Evolutionary conservation across 2,113 vertebrate species (phyloP).

Genomic region (Cygnus atratus): DNA sequence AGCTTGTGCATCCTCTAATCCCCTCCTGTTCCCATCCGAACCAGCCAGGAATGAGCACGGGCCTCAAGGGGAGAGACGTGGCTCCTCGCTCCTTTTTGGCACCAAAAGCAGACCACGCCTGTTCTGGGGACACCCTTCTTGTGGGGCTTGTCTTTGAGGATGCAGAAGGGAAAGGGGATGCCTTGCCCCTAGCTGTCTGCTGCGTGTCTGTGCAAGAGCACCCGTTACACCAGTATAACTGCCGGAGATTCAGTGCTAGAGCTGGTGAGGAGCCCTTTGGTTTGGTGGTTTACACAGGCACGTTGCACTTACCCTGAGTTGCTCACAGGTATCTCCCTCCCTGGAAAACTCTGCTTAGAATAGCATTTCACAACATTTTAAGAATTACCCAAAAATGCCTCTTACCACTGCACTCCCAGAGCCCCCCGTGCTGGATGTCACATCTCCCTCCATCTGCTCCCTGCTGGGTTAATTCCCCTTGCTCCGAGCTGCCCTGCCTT

Average conservation of each 20-base stretch:
- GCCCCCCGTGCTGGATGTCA: background rate
- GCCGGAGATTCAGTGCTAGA: background rate
- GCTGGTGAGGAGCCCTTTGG: background rate
- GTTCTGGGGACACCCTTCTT: background rate
- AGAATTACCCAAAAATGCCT: background rate
- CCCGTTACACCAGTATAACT: background rate
- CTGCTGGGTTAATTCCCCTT: background rate
- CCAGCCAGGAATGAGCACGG: background rate
- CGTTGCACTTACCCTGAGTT: background rate
- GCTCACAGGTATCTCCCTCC: background rate
- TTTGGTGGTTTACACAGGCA: background rate
- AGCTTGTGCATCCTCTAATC: background rate
- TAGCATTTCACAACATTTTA: background rate
- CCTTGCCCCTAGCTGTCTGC: background rate
- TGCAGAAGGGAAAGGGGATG: background rate
- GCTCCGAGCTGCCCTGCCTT: background rate
- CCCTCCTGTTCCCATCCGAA: background rate
- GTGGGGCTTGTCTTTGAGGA: background rate
- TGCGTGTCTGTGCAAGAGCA: background rate
- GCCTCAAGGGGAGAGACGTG: rapidly evolving
- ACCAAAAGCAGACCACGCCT: background rate
- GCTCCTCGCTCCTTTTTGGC: background rate
- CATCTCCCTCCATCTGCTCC: background rate
- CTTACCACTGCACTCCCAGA: background rate
- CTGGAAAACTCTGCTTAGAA: background rate